Base-by-base conservation (phyloP, 2,797 vertebrate genomes). In the Phalanger gymnotis region DNA sequence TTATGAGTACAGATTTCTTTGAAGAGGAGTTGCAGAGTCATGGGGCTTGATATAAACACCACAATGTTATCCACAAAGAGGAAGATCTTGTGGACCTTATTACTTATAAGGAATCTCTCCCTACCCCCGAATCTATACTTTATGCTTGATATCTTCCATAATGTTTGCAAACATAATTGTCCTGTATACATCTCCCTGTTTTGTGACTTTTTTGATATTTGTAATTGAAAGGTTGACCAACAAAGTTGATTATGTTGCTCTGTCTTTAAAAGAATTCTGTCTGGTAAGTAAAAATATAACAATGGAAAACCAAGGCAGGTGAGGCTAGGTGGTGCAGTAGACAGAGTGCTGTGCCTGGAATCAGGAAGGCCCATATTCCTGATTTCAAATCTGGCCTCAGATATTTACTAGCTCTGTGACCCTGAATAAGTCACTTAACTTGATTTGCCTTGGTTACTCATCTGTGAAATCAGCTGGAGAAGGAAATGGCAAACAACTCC, bases 81-180 rank as follows among this genome's bases (percentile, higher is more conserved):
- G 31, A 66, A 66, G 12, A 66, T n/a, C 56, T 13, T 1, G 31
- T 16, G 58, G 4, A 66, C 14, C 27, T 12, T 5, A n/a, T n/a
- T 66, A n/a, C 13, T 66, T n/a, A 66, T n/a, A 66, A 66, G 13
- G 34, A 66, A 34, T 14, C 14, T n/a, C 4, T 0, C n/a, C 13
- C 4, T 1, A 0, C 14, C 14, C 11, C 19, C 54, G 5, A 10
- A 61, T 34, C 7, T 61, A 11, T 66, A n/a, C 1, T 73, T 19
- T 73, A n/a, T 73, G 12, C 61, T 40, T 66, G 34, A n/a, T 73
- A 73, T 73, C 2, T 22, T 40, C 61, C 16, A 22, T 19, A 73
- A 40, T 40, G 34, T 73, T 31, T 5, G 16, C 61, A 73, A 40
- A 73, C 16, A 73, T n/a, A n/a, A n/a, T 16, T 40, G 34, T 73